phyloP scores from a whole-genome alignment of 1,140 invertebrate genomes.

The Conus betulinus region DNA sequence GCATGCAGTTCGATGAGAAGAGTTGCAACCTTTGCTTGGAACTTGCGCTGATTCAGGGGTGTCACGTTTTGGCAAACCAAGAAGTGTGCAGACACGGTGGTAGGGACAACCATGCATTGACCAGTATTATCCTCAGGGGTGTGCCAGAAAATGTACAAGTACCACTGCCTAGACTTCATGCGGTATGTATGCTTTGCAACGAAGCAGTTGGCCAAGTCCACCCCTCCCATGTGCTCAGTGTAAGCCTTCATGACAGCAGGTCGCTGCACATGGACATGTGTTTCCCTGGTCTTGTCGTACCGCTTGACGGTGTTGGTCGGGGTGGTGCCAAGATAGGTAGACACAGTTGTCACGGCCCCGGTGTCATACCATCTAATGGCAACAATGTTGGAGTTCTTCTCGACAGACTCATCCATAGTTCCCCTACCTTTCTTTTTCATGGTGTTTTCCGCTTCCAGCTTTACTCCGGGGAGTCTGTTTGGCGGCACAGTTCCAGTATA shows the following conservation, averaged over 20 bases:
- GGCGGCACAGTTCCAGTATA: constrained; percentile 30
- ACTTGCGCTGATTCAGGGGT: too few relatives aligned
- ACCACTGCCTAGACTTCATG: background rate
- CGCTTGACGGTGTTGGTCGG: background rate
- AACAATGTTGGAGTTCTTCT: background rate
- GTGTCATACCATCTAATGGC: too few relatives aligned
- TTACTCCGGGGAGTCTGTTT: background rate
- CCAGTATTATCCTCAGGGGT: too few relatives aligned
- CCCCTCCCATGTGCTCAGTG: constrained; percentile 1
- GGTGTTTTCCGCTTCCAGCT: background rate
- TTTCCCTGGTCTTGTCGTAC: background rate
- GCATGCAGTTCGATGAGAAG: too few relatives aligned
- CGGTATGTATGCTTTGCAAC: background rate
- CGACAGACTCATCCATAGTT: background rate
- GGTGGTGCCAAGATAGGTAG: too few relatives aligned
- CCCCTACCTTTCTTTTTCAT: background rate
- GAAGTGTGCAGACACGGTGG: too few relatives aligned
- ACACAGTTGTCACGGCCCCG: too few relatives aligned
- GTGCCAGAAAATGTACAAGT: background rate
- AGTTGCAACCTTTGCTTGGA: too few relatives aligned
- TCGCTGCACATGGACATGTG: too few relatives aligned
- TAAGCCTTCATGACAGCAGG: background rate
- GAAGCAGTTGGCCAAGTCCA: background rate
- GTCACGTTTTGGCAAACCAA: too few relatives aligned
- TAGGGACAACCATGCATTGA: too few relatives aligned